These are phyloP conservation scores for Penelope pileata DNA, from an alignment of 2,113 vertebrate species.

Conservation along the genomic window DNA sequence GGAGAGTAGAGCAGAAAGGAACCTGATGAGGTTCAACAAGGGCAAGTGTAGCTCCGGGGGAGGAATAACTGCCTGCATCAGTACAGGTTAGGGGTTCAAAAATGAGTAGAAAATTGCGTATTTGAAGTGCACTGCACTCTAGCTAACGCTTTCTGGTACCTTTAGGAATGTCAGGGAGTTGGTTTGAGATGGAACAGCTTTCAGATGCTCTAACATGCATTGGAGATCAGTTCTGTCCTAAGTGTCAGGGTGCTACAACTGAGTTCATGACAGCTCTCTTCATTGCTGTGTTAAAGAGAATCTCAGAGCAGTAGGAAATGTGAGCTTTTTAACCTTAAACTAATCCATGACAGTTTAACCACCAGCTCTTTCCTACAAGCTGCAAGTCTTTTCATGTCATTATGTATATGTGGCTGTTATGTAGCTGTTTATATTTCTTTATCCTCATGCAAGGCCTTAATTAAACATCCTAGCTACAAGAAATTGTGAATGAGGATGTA, in stretches of 20 bases:
- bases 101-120: neutral
- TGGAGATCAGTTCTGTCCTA: neutral
- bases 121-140: accelerated
- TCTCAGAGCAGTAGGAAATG: neutral
- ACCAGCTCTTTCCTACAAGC: neutral
- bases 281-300: neutral
- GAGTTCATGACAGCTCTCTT: neutral
- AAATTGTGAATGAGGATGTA: neutral
- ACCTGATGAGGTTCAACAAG: too few relatives aligned
- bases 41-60: too few relatives aligned
- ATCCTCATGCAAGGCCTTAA: neutral
- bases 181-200: neutral
- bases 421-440: neutral
- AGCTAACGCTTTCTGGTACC: neutral
- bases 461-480: neutral
- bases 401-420: neutral
- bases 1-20: too few relatives aligned
- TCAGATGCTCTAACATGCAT: neutral
- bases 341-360: neutral
- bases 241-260: neutral
- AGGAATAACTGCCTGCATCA: too few relatives aligned
- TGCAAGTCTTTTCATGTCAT: neutral
- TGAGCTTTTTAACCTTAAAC: neutral
- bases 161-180: neutral
- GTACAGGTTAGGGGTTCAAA: neutral